Base-by-base conservation (phyloP, 2,888 invertebrate species). In the Coronaproctus castanopsis region DNA sequence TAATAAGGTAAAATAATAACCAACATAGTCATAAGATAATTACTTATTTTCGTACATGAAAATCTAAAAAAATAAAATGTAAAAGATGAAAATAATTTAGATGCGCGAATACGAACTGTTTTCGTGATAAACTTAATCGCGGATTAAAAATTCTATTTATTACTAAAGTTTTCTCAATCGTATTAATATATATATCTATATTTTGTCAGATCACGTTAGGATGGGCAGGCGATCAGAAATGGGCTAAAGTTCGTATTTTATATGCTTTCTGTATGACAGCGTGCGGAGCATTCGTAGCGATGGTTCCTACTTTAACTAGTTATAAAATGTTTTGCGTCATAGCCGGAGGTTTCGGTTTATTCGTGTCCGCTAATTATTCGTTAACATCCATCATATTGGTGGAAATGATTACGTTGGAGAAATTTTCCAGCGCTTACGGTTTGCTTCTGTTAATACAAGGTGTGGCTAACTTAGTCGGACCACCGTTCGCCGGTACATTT, bases 401-500 rank as follows among this genome's bases (percentile, higher is more conserved):
- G 61, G 85, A 92, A 70, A 78, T 90, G 65, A 86, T 92, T 64
- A 85, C 88, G n/a, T 72, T 93, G 65, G 89, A 90, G 71, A 79
- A 86, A 67, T 90, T 95, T 70, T 89, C 91, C 54, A 88, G 85
- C 70, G 91, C 91, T 2, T 93, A 92, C 69, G 93, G 93, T 0
- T 73, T 93, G 66, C 73, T 91, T 67, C 75, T 91, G 69, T 75
- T 93, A 56, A 86, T 89, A 21, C 91, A 93, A 72, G 95, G 95
- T 1, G 72, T 92, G 36, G 90, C 89, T 1, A 92, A 91, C 71
- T 77, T 93, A 19, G 74, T 90, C 64, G 93, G 93, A 55, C 92
- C 95, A 24, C 89, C 92, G 1, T 69, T 92, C 21, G 91, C 87
- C 68, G 93, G 93, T 89, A 70, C 61, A 24, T 55, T 24, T 55